Percentiles rank a stretch among this genome's conserved stretches.
phyloP scores from a whole-genome alignment of 2,888 invertebrate species.

The Acanthosepion lycidas region DNA sequence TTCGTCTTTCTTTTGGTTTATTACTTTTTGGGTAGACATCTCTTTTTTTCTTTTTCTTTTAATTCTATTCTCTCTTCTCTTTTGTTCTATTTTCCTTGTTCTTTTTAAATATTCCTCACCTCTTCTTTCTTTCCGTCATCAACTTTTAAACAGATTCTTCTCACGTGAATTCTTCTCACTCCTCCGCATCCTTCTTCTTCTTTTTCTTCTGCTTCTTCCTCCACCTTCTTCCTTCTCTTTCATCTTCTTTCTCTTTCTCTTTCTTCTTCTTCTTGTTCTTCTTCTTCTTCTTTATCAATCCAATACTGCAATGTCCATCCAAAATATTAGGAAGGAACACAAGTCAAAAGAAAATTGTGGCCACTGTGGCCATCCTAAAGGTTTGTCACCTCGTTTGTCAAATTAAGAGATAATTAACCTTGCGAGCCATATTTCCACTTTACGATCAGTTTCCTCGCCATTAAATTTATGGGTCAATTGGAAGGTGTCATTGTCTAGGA shows the following conservation, averaged over 20 bases:
- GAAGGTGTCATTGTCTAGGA: background rate
- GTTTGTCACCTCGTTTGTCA: background rate
- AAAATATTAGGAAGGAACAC: slow-evolving; percentile 52
- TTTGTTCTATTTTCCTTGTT: too few species aligned
- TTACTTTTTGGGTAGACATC: too few species aligned
- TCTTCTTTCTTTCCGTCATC: too few species aligned
- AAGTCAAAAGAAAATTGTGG: background rate
- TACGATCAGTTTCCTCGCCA: background rate
- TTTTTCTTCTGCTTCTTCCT: too few species aligned
- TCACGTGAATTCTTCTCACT: too few species aligned
- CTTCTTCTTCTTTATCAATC: slow-evolving; percentile 82
- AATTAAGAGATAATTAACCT: background rate
- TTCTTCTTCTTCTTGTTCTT: background rate
- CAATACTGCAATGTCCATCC: slow-evolving; percentile 77
- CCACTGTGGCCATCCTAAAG: background rate
- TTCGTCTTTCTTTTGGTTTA: too few species aligned
- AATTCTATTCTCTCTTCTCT: too few species aligned
- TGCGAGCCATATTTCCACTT: background rate
- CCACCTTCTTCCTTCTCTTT: background rate
- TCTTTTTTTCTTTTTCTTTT: too few species aligned
- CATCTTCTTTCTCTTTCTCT: background rate
- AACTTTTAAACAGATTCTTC: too few species aligned
- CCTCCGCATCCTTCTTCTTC: background rate
- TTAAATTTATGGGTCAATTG: slow-evolving; percentile 13
- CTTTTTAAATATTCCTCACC: too few species aligned